Evolutionary conservation across 2,797 vertebrate species (phyloP).

Genomic region (Brachyalestes nurse): DNA sequence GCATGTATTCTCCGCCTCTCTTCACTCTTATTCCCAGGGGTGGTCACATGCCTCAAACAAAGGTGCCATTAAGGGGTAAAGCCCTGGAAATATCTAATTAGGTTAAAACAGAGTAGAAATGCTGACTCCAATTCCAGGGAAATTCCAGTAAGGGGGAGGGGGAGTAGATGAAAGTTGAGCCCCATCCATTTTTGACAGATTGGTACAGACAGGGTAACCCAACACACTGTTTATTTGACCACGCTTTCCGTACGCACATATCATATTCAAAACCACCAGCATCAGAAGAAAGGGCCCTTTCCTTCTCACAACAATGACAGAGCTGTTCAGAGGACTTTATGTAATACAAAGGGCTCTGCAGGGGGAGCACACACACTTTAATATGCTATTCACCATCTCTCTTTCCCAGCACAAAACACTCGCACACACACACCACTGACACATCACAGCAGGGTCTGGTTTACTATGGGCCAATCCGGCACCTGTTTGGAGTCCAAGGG

Average conservation of each 20-base stretch:
- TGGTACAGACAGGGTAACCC: slow-evolving; percentile 73
- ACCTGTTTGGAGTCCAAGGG: slow-evolving; percentile 35
- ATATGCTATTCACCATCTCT: slow-evolving; percentile 56
- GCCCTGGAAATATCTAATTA: slow-evolving; percentile 70
- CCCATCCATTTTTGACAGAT: slow-evolving; percentile 71
- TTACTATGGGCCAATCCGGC: slow-evolving; percentile 23
- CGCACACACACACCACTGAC: slow-evolving; percentile 25
- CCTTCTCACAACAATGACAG: slow-evolving; percentile 64
- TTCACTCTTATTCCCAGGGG: slow-evolving; percentile 48
- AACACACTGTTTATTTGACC: slow-evolving; percentile 75
- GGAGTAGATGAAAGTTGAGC: slow-evolving; percentile 64
- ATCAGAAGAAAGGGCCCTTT: slow-evolving; percentile 63
- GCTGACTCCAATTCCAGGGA: slow-evolving; percentile 67
- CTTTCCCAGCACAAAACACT: slow-evolving; percentile 43
- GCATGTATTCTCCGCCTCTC: slow-evolving; percentile 39
- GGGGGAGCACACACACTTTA: slow-evolving; percentile 54
- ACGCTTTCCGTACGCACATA: slow-evolving; percentile 67
- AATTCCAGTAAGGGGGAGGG: slow-evolving; percentile 68
- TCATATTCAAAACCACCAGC: slow-evolving; percentile 73
- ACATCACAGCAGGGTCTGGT: slow-evolving; percentile 34
- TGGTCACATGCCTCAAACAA: slow-evolving; percentile 66
- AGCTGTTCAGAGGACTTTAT: slow-evolving; percentile 67
- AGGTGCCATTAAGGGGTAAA: slow-evolving; percentile 60
- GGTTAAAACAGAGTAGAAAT: slow-evolving; percentile 68
- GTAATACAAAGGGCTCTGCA: slow-evolving; percentile 60